Evolutionary conservation across 2,113 vertebrate species (phyloP).

Genomic region (Nesogale talazaci): DNA sequence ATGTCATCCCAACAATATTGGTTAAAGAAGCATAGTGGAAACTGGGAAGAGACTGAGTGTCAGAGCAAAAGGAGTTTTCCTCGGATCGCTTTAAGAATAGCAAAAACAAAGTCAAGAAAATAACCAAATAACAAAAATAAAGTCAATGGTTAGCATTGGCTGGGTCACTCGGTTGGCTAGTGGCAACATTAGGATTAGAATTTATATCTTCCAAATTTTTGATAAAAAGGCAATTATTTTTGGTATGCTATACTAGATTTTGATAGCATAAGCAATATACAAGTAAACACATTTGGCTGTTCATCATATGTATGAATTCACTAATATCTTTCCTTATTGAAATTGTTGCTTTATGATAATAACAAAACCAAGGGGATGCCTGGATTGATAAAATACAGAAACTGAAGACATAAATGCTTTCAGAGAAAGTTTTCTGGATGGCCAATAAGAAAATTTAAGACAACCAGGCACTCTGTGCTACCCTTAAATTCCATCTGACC

Average conservation of each 20-base stretch:
- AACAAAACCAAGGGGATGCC: background rate
- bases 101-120: background rate
- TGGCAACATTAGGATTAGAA: background rate
- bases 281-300: slow-evolving; percentile 22
- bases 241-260: slow-evolving; percentile 2
- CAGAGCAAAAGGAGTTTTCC: background rate
- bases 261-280: background rate
- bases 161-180: background rate
- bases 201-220: background rate
- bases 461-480: slow-evolving; percentile 13
- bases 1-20: background rate
- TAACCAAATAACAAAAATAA: slow-evolving; percentile 30
- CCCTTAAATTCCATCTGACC: slow-evolving; percentile 43
- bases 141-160: background rate
- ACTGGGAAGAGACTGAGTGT: background rate
- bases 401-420: background rate
- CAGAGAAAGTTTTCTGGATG: background rate
- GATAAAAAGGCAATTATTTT: background rate
- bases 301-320: background rate
- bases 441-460: background rate
- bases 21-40: background rate
- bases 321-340: background rate
- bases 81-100: slow-evolving; percentile 14
- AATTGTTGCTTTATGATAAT: background rate
- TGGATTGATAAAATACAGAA: background rate